These are phyloP conservation scores for Labroides dimidiatus DNA, from an alignment of 2,797 vertebrate genomes.

Conservation along the genomic window DNA sequence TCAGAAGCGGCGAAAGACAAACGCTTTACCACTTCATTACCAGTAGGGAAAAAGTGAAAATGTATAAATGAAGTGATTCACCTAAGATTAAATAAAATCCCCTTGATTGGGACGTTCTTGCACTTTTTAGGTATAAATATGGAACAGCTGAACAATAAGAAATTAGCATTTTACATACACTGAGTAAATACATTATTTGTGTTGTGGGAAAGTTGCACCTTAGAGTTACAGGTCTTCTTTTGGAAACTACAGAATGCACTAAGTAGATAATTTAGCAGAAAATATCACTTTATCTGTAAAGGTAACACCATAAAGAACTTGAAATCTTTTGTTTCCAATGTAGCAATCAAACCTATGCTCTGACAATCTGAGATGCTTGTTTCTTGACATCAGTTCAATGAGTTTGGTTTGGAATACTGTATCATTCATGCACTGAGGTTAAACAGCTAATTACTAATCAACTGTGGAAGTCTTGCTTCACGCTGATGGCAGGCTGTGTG, in stretches of 20 bases:
- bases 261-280: not conserved
- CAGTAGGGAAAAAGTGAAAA: conserved; percentile 10
- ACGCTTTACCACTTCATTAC: not conserved
- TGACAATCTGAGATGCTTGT: conserved; percentile 66
- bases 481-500: conserved; percentile 10
- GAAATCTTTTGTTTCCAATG: conserved; percentile 1
- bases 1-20: not conserved
- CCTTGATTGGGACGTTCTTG: conserved; percentile 19
- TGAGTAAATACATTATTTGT: conserved; percentile 8
- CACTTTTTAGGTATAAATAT: conserved; percentile 43
- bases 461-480: conserved; percentile 31
- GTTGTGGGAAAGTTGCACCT: conserved; percentile 13
- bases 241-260: conserved; percentile 10
- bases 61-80: conserved; percentile 3
- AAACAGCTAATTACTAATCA: conserved; percentile 16
- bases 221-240: conserved; percentile 5
- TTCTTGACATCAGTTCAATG: conserved; percentile 52
- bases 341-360: conserved; percentile 47
- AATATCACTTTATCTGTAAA: conserved; percentile 2
- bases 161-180: conserved; percentile 8
- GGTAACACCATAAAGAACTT: not conserved
- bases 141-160: not conserved
- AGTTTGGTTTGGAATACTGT: conserved; percentile 43
- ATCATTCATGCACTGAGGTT: conserved; percentile 16
- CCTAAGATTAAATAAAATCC: conserved; percentile 20